phyloP scores from a whole-genome alignment of 2,113 vertebrate genomes.

The Oreotrochilus melanogaster region DNA sequence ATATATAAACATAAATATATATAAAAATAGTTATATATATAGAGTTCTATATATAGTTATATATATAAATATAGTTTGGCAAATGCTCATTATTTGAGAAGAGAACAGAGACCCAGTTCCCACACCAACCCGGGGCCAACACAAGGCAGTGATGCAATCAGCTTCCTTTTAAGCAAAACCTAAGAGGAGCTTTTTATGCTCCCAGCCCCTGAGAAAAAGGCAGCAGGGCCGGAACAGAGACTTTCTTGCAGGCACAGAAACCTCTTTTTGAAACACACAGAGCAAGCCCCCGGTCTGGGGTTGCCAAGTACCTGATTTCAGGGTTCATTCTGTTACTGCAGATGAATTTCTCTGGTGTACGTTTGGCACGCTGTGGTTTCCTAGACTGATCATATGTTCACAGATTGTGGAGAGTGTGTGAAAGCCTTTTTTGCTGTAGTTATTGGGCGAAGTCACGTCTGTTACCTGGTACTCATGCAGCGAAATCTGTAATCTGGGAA shows the following conservation, averaged over 20 bases:
- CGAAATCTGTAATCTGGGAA: slow-evolving; percentile 70
- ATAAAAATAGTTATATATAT: too few species aligned
- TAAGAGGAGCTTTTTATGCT: background rate
- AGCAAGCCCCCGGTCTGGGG: background rate
- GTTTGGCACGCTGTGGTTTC: slow-evolving; percentile 69
- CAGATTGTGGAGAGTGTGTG: slow-evolving; percentile 67
- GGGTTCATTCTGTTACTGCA: slow-evolving; percentile 62
- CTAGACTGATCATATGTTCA: slow-evolving; percentile 77
- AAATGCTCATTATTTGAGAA: background rate
- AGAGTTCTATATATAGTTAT: too few species aligned
- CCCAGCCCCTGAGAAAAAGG: background rate
- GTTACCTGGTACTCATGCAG: slow-evolving; percentile 75
- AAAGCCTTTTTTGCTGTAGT: slow-evolving; percentile 72
- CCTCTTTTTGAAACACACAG: background rate
- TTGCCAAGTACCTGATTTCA: slow-evolving; percentile 56
- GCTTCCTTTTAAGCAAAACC: background rate
- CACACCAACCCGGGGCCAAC: background rate
- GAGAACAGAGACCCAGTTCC: background rate
- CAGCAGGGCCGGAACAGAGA: background rate
- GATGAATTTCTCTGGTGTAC: slow-evolving; percentile 56
- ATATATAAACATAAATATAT: too few species aligned
- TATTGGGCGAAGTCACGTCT: slow-evolving; percentile 67
- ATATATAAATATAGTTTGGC: background rate
- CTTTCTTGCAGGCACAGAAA: background rate
- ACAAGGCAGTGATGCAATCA: background rate